A percentile compares a stretch with the other conserved stretches of the same genome.
phyloP scores from a whole-genome alignment of 2,888 invertebrate genomes.

The Amphimallon solstitiale region DNA sequence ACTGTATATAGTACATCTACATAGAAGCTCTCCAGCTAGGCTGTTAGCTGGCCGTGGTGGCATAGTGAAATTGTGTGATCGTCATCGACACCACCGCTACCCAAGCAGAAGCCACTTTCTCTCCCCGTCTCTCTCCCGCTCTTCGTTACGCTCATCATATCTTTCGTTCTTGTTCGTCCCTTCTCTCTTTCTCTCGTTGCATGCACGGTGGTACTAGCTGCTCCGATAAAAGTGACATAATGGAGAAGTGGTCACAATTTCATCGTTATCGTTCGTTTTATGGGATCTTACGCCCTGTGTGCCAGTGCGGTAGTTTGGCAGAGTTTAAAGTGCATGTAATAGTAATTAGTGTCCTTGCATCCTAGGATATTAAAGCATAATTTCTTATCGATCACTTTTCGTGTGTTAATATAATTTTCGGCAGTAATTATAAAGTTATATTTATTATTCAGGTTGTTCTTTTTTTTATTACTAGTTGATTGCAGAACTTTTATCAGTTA shows the following conservation, averaged over 20 bases:
- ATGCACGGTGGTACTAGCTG: slow-evolving; percentile 18
- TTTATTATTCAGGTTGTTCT: too few species aligned
- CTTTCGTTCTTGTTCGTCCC: neutral
- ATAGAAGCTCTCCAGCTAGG: too few species aligned
- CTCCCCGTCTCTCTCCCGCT: neutral
- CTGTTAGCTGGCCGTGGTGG: too few species aligned
- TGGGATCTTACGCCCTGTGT: slow-evolving; percentile 20
- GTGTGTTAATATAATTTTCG: too few species aligned
- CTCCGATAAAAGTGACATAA: slow-evolving; percentile 32
- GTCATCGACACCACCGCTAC: neutral
- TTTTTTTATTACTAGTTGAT: too few species aligned
- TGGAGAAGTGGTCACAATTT: slow-evolving; percentile 30
- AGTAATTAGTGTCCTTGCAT: slow-evolving; percentile 9
- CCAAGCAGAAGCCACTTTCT: neutral
- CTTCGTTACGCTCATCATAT: neutral
- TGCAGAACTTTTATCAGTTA: too few species aligned
- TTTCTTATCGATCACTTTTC: neutral
- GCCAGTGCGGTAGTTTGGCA: slow-evolving; percentile 10
- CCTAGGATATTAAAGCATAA: neutral
- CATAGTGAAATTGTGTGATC: neutral
- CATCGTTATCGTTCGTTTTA: slow-evolving; percentile 29
- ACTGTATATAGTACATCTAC: neutral
- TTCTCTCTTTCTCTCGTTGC: neutral
- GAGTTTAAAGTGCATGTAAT: slow-evolving; percentile 8
- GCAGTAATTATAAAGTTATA: too few species aligned